Conservation (phyloP, 2,113 vertebrate genomes). For the Oxyura jamaicensis region DNA sequence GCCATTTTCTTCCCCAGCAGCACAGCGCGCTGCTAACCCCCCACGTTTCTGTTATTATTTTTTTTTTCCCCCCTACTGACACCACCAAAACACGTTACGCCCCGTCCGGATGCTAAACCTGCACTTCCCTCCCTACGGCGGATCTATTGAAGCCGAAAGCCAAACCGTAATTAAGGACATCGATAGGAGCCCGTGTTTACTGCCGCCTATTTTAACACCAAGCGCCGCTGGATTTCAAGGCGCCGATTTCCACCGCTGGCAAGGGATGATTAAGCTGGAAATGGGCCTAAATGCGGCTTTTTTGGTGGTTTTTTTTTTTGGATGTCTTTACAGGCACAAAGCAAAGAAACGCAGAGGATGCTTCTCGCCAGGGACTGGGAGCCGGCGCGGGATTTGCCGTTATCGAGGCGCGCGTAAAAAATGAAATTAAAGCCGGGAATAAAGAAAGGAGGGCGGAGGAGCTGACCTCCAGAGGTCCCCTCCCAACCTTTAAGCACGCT, state of each 20-base stretch:
- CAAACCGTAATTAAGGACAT: slow-evolving; percentile 49
- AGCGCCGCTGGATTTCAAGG: slow-evolving; percentile 10
- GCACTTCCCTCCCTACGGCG: background rate
- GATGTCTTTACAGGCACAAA: background rate
- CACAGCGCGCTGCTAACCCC: background rate
- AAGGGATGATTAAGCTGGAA: slow-evolving; percentile 49
- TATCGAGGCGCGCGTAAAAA: background rate
- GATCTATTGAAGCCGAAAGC: slow-evolving; percentile 37
- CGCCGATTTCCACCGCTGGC: slow-evolving; percentile 5
- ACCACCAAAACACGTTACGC: background rate
- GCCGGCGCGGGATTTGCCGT: background rate
- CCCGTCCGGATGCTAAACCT: slow-evolving; percentile 24
- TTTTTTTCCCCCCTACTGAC: background rate
- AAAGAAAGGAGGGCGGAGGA: background rate
- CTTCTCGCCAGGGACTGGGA: background rate
- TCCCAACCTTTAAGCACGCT: background rate
- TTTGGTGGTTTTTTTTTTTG: background rate
- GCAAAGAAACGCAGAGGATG: background rate
- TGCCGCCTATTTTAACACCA: slow-evolving; percentile 39
- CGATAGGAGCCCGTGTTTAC: slow-evolving; percentile 39
- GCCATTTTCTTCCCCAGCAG: slow-evolving; percentile 7
- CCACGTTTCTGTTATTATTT: background rate
- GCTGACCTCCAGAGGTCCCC: background rate
- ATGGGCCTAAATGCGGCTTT: background rate
- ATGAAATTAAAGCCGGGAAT: background rate